phyloP scores from a whole-genome alignment of 2,888 invertebrate genomes.

The Andrena bicolor region DNA sequence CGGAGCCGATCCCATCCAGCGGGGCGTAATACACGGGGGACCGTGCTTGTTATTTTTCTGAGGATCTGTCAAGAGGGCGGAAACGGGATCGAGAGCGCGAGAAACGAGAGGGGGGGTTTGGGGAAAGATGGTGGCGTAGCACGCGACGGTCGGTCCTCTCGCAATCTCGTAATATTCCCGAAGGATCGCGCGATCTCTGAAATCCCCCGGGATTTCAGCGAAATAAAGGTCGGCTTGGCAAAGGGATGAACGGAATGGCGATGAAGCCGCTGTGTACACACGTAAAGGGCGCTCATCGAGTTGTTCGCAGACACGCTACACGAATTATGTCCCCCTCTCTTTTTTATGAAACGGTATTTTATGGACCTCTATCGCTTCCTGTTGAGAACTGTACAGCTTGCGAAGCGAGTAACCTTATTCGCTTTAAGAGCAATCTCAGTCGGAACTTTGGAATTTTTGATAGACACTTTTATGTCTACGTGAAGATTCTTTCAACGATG shows the following conservation, averaged over 20 bases:
- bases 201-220: constrained; percentile 80
- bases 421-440: too few relatives aligned
- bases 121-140: constrained; percentile 44
- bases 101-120: constrained; percentile 46
- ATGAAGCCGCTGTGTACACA: constrained; percentile 39
- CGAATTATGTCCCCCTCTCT: too few relatives aligned
- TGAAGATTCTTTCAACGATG: too few relatives aligned
- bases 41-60: constrained; percentile 64
- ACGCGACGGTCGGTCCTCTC: constrained; percentile 48
- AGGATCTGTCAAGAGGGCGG: constrained; percentile 50
- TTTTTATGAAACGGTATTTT: too few relatives aligned
- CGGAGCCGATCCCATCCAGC: constrained; percentile 50
- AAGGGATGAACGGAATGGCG: constrained; percentile 60
- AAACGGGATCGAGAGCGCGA: constrained; percentile 27
- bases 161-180: constrained; percentile 82
- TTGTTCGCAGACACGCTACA: too few relatives aligned
- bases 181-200: constrained; percentile 74
- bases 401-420: too few relatives aligned
- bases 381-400: too few relatives aligned
- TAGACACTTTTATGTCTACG: too few relatives aligned
- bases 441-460: too few relatives aligned
- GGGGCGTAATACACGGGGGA: constrained; percentile 61
- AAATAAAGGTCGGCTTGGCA: constrained; percentile 76
- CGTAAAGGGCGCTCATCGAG: neutral
- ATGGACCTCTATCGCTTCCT: too few relatives aligned